Conservation (phyloP, 1,140 invertebrate species). For the Asbolus verrucosus region DNA sequence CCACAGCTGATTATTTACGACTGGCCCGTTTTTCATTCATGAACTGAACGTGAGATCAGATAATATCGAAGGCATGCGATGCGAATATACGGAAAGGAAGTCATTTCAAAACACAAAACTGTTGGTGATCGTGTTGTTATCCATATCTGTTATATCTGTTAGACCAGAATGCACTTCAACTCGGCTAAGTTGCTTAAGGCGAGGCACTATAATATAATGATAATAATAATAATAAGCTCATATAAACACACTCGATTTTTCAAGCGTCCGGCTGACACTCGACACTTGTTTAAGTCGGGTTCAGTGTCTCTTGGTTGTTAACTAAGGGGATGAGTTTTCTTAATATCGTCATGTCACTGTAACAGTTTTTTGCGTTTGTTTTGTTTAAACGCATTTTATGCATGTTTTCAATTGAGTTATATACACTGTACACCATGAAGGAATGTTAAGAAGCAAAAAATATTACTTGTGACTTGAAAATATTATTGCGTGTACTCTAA, state of each 20-base stretch:
- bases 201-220: slow-evolving; percentile 61
- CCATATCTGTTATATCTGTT: no score
- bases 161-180: slow-evolving; percentile 52
- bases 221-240: slow-evolving; percentile 62
- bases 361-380: neutral
- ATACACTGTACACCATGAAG: slow-evolving; percentile 37
- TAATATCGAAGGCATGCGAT: slow-evolving; percentile 36
- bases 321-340: no score
- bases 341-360: slow-evolving; percentile 12
- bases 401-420: neutral
- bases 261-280: slow-evolving; percentile 46
- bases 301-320: no score
- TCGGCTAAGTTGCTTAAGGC: slow-evolving; percentile 52
- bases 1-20: slow-evolving; percentile 39
- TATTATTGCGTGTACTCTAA: slow-evolving; percentile 10
- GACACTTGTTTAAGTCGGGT: no score
- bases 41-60: slow-evolving; percentile 35
- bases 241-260: slow-evolving; percentile 55
- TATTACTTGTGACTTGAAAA: slow-evolving; percentile 27
- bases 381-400: no score
- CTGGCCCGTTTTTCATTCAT: slow-evolving; percentile 33
- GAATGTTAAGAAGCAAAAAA: slow-evolving; percentile 32
- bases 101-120: slow-evolving; percentile 1
- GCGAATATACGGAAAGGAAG: slow-evolving; percentile 10
- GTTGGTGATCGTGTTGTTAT: no score